phyloP scores from a whole-genome alignment of 2,113 vertebrate species.

The Pseudorasbora parva region DNA sequence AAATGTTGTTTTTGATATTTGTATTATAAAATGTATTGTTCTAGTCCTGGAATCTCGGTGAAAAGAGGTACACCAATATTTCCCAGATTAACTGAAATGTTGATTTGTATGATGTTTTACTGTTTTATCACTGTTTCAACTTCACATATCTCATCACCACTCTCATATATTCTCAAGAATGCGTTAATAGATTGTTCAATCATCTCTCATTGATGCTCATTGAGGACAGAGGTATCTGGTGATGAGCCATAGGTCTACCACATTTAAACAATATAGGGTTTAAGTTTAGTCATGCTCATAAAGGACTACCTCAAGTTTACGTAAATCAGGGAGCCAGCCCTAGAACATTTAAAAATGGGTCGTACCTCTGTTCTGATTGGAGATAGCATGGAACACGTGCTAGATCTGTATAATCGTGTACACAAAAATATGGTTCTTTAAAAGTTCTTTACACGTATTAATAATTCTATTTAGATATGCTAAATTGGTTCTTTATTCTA shows the following conservation, averaged over 20 bases:
- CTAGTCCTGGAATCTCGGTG: background rate
- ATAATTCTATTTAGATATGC: too few relatives aligned
- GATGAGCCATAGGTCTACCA: slow-evolving; percentile 34
- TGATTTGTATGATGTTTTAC: background rate
- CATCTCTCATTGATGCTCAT: slow-evolving; percentile 14
- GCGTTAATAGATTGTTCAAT: background rate
- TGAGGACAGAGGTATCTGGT: slow-evolving; percentile 51
- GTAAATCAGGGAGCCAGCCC: background rate
- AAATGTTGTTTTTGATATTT: background rate
- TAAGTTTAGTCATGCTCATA: slow-evolving; percentile 54
- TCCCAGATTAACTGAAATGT: background rate
- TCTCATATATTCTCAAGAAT: background rate
- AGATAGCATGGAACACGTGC: background rate
- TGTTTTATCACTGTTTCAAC: background rate
- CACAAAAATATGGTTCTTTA: too few relatives aligned
- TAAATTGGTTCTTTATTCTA: too few relatives aligned
- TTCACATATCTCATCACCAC: too few relatives aligned
- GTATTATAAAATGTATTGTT: background rate
- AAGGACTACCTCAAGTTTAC: slow-evolving; percentile 14
- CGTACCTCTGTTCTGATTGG: background rate
- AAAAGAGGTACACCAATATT: background rate
- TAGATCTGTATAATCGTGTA: background rate
- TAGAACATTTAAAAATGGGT: background rate
- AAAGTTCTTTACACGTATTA: too few relatives aligned
- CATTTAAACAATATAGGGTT: slow-evolving; percentile 66